Conservation (phyloP, 2,888 invertebrate species). For the Drosophila cognata region DNA sequence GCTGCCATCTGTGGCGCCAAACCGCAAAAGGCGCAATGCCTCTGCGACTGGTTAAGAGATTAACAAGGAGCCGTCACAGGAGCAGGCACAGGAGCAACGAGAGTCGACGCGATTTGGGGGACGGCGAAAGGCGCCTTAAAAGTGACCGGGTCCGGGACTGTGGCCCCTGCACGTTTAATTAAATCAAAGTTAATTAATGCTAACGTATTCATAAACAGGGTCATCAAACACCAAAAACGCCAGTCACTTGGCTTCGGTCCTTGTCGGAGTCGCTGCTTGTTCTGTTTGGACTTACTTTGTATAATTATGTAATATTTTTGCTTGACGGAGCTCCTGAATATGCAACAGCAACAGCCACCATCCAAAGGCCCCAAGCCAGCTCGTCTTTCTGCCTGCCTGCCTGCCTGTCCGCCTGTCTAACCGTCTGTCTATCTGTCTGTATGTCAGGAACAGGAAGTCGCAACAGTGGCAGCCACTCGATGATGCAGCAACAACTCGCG, state of each 20-base stretch:
- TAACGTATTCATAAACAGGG: constrained; percentile 82
- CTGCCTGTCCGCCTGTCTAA: background rate
- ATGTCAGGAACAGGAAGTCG: constrained; percentile 60
- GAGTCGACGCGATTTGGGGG: background rate
- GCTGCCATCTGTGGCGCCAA: constrained; percentile 68
- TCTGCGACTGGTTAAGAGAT: constrained; percentile 70
- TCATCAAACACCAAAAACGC: constrained; percentile 74
- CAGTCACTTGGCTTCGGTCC: constrained; percentile 34
- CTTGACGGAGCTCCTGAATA: constrained; percentile 64
- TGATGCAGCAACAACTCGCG: constrained; percentile 38
- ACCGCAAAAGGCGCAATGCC: constrained; percentile 72
- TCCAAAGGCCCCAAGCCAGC: constrained; percentile 18
- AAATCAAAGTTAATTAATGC: constrained; percentile 84
- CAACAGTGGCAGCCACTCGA: constrained; percentile 33
- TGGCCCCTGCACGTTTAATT: constrained; percentile 74
- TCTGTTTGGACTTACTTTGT: constrained; percentile 59
- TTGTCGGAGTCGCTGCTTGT: constrained; percentile 17
- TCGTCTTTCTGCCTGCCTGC: background rate
- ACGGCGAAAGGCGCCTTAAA: constrained; percentile 47
- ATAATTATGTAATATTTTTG: constrained; percentile 77
- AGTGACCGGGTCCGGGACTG: constrained; percentile 52
- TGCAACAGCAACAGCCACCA: constrained; percentile 54
- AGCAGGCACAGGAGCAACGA: constrained; percentile 20
- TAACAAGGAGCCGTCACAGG: constrained; percentile 53
- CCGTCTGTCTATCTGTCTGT: background rate